These are phyloP conservation scores for Malacosoma neustria DNA, from an alignment of 2,888 invertebrate species.

Conservation along the genomic window DNA sequence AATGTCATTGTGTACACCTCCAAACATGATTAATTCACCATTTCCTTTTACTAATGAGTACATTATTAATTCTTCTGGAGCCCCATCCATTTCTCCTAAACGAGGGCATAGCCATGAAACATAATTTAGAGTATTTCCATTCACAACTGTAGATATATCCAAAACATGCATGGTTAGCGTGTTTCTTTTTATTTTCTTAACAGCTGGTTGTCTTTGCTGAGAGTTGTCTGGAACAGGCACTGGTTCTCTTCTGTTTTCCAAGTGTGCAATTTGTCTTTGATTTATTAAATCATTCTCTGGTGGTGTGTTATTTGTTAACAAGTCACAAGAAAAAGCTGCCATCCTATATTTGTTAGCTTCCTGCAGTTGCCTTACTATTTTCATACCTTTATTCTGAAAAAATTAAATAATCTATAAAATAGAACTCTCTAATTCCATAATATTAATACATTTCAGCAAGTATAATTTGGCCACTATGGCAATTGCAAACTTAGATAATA, in stretches of 20 bases:
- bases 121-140: slow-evolving; percentile 77
- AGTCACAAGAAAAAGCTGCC: slow-evolving; percentile 70
- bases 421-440: no score
- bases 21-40: slow-evolving; percentile 95
- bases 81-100: slow-evolving; percentile 77
- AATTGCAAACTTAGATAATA: no score
- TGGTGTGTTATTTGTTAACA: slow-evolving; percentile 35
- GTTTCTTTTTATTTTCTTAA: slow-evolving; percentile 77
- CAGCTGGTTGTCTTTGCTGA: slow-evolving; percentile 51
- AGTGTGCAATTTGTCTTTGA: slow-evolving; percentile 61
- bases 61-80: slow-evolving; percentile 92
- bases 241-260: slow-evolving; percentile 52
- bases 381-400: slow-evolving; percentile 64
- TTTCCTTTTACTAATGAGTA: slow-evolving; percentile 93
- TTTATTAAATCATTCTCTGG: slow-evolving; percentile 65
- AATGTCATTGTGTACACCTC: slow-evolving; percentile 92
- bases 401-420: slow-evolving; percentile 1
- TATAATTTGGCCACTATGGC: no score
- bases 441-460: no score
- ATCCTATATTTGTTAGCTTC: slow-evolving; percentile 68
- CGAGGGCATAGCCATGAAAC: slow-evolving; percentile 82
- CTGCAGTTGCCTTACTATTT: slow-evolving; percentile 63
- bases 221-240: slow-evolving; percentile 40
- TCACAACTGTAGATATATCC: slow-evolving; percentile 84
- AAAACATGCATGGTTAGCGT: slow-evolving; percentile 89